A percentile compares a stretch with the other conserved stretches of the same genome.
phyloP scores from a whole-genome alignment of 2,113 vertebrate genomes.

The Oncorhynchus gorbuscha region DNA sequence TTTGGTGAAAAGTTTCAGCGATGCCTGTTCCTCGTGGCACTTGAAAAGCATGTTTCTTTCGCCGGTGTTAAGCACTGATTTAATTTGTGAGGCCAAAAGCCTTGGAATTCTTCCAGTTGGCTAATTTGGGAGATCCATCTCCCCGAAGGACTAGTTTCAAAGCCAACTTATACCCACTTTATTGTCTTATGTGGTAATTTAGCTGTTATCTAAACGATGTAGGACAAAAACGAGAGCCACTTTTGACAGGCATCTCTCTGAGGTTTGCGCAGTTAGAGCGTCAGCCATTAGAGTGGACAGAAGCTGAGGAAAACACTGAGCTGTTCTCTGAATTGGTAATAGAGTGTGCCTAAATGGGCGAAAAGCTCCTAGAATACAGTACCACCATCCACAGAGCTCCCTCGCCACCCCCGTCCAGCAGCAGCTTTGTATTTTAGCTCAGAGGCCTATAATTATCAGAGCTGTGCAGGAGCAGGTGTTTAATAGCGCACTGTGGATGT shows the following conservation, averaged over 20 bases:
- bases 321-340: slow-evolving; percentile 48
- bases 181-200: slow-evolving; percentile 55
- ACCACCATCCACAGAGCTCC: slow-evolving; percentile 42
- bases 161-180: slow-evolving; percentile 53
- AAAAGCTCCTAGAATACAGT: slow-evolving; percentile 48
- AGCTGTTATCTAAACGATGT: slow-evolving; percentile 46
- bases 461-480: slow-evolving; percentile 74
- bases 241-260: slow-evolving; percentile 38
- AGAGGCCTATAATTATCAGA: slow-evolving; percentile 60
- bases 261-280: slow-evolving; percentile 37
- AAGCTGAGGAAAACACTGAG: slow-evolving; percentile 44
- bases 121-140: slow-evolving; percentile 45
- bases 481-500: slow-evolving; percentile 20
- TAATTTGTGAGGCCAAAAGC: slow-evolving; percentile 62
- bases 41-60: slow-evolving; percentile 56
- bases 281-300: slow-evolving; percentile 39
- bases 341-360: slow-evolving; percentile 30
- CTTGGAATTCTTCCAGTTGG: slow-evolving; percentile 62
- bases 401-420: slow-evolving; percentile 12
- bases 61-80: slow-evolving; percentile 59
- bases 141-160: slow-evolving; percentile 50
- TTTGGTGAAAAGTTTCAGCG: slow-evolving; percentile 52
- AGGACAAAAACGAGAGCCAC: slow-evolving; percentile 34
- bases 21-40: slow-evolving; percentile 52
- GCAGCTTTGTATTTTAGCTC: slow-evolving; percentile 53